Evolutionary conservation across 2,888 invertebrate genomes (phyloP), one percentile per base, ranked within the genome.

Genomic region (Orchestes rusci): DNA sequence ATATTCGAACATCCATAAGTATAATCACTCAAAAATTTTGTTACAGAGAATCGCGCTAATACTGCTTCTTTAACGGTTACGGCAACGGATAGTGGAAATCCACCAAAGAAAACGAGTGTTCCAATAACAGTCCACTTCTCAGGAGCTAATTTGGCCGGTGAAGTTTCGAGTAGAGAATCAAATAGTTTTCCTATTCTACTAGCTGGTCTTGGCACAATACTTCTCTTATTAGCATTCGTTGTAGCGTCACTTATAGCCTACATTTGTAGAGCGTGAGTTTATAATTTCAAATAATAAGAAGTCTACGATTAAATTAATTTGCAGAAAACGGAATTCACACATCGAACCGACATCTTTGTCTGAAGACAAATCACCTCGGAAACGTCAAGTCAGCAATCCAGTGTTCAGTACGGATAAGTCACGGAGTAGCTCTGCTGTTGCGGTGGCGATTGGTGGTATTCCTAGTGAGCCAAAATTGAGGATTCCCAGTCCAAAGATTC

Each of bases 11-110:
- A 7, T 34, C 17, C 10, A 12, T 34, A 18, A n/a, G n/a, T n/a
- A n/a, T n/a, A n/a, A n/a, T n/a, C n/a, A n/a, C n/a, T n/a, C n/a
- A n/a, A n/a, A n/a, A n/a, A n/a, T n/a, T n/a, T n/a, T n/a, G n/a
- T n/a, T n/a, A n/a, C n/a, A 49, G 49, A 42, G 28, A 10, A 29
- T 28, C 63, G 55, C 69, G 16, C 73, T 79, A 16, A 75, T 13
- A 45, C 77, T 34, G 79, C 87, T 34, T 81, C 85, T 67, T 72
- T 89, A 39, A 79, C 87, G 32, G 90, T 87, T 28, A 81, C 87
- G 34, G 93, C 91, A 16, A 80, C 79, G 0, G 93, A 92, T 67
- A 83, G 82, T 10, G 93, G 92, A 12, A 72, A 75, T 15, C 92
- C 92, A n/a, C 85, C 90, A 0, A 68, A 85, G 63, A 84, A 80